Conservation (phyloP, 2,113 vertebrate species). For the Sisor rabdophorus region DNA sequence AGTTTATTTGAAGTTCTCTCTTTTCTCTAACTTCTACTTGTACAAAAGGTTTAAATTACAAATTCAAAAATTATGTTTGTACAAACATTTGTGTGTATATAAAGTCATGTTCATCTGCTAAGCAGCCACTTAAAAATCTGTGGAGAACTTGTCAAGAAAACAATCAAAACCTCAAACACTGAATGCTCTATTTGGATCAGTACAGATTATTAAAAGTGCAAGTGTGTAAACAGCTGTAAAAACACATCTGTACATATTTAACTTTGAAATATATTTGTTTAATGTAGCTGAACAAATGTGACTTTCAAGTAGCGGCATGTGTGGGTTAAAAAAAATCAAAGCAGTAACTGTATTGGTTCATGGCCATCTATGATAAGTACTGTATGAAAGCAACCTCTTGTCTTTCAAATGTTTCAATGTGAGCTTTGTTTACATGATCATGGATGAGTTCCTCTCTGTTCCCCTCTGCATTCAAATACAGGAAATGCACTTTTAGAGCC, state of each 20-base stretch:
- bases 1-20: background rate
- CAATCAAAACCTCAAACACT: background rate
- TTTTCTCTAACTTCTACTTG: background rate
- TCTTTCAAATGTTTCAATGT: slow-evolving; percentile 64
- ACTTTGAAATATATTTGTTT: background rate
- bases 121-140: background rate
- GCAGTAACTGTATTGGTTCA: slow-evolving; percentile 15
- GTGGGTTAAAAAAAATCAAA: slow-evolving; percentile 22
- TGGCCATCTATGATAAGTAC: slow-evolving; percentile 50
- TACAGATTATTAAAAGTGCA: background rate
- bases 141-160: background rate
- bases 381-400: slow-evolving; percentile 60
- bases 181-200: background rate
- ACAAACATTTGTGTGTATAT: background rate
- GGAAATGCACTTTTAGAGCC: slow-evolving; percentile 60
- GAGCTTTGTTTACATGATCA: slow-evolving; percentile 65
- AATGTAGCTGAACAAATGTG: background rate
- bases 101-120: slow-evolving; percentile 4
- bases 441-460: slow-evolving; percentile 63
- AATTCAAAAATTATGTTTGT: background rate
- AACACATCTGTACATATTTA: background rate
- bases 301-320: slow-evolving; percentile 12
- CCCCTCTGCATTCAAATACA: slow-evolving; percentile 63
- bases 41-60: background rate
- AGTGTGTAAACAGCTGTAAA: background rate